Percentiles rank a stretch among this genome's conserved stretches.
These are phyloP conservation scores for Protobothrops flavoviridis DNA, from an alignment of 2,113 vertebrate species.

Conservation along the genomic window DNA sequence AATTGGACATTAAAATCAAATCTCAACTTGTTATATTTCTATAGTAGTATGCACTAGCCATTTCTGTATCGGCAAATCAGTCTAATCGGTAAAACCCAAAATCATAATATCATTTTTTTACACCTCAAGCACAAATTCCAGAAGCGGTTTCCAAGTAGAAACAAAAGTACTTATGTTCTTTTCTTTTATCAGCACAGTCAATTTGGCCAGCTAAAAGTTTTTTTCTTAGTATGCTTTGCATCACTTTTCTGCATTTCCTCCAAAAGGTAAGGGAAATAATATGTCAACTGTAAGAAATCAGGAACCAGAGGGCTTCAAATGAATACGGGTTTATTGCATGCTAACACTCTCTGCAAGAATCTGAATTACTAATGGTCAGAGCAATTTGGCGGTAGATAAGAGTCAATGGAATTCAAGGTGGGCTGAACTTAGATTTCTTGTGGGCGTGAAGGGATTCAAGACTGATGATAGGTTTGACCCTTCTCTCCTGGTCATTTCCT, in stretches of 20 bases:
- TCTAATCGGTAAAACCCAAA: no score
- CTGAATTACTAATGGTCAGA: not conserved
- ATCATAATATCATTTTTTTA: no score
- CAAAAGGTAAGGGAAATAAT: not conserved
- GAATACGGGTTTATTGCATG: not conserved
- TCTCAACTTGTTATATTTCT: no score
- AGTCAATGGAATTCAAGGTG: not conserved
- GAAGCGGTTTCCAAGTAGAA: no score
- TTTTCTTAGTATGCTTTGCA: not conserved
- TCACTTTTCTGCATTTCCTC: constrained; percentile 1
- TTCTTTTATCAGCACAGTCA: no score
- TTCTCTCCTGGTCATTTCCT: not conserved
- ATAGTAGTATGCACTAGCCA: no score
- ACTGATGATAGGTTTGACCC: not conserved
- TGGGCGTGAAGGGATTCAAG: not conserved
- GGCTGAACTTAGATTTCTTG: not conserved
- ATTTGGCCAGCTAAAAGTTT: no score
- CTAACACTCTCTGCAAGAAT: not conserved
- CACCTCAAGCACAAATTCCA: no score
- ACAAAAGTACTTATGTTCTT: no score
- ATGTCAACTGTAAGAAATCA: not conserved
- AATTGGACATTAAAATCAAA: no score
- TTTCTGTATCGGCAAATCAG: no score
- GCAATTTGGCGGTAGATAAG: not conserved
- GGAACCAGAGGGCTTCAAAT: not conserved